A percentile compares a stretch with the other conserved stretches of the same genome.
Conservation (phyloP, 1,140 invertebrate genomes). For the Daktulosphaira vitifoliae region DNA sequence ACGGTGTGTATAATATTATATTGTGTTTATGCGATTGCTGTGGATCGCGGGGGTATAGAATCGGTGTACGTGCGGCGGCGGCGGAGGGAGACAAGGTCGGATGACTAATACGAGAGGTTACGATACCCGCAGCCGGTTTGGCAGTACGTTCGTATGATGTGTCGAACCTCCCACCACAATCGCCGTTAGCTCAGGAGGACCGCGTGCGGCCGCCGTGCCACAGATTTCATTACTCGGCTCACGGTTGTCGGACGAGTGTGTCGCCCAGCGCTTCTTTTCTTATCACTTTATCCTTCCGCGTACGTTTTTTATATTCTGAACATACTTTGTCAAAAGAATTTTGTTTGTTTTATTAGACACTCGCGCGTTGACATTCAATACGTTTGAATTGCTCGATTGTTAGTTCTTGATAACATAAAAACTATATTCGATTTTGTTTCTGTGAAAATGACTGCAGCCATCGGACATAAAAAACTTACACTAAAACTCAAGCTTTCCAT, state of each 20-base stretch:
- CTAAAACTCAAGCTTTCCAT: conserved; percentile 20
- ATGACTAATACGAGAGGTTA: conserved; percentile 25
- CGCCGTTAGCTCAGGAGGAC: background rate
- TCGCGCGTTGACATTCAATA: too few species aligned
- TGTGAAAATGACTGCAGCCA: conserved; percentile 2
- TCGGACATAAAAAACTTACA: conserved; percentile 22
- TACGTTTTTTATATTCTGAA: too few species aligned
- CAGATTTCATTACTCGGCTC: background rate
- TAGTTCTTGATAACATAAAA: too few species aligned
- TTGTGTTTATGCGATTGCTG: too few species aligned
- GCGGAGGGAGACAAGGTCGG: conserved; percentile 22
- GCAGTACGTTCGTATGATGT: background rate
- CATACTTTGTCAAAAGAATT: too few species aligned
- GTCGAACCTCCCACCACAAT: background rate
- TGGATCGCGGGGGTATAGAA: too few species aligned
- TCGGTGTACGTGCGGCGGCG: background rate
- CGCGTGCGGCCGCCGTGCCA: background rate
- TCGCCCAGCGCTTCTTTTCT: too few species aligned
- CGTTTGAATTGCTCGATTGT: too few species aligned
- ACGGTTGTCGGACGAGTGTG: background rate
- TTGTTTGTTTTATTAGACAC: too few species aligned
- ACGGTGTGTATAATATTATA: too few species aligned
- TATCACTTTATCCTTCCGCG: too few species aligned
- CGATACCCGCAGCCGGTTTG: conserved; percentile 21
- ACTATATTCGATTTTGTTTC: too few species aligned